Conservation (phyloP, 2,113 vertebrate species). For the Stictonetta naevosa region DNA sequence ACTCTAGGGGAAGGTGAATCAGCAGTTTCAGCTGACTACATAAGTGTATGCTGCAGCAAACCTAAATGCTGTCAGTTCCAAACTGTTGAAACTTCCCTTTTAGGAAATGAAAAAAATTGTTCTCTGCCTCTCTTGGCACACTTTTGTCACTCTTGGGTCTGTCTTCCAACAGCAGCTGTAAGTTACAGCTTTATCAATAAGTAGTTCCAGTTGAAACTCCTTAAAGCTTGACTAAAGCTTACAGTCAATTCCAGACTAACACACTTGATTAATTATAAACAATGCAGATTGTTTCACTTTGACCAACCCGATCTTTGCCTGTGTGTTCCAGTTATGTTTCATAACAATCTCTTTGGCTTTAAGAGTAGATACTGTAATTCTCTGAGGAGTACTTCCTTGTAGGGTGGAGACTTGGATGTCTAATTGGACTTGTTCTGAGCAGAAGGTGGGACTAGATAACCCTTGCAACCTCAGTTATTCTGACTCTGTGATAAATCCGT, state of each 20-base stretch:
- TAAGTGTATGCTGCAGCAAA: neutral
- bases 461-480: neutral
- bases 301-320: neutral
- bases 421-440: neutral
- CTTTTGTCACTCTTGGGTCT: neutral
- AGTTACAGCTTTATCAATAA: constrained; percentile 13
- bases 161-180: neutral
- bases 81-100: constrained; percentile 37
- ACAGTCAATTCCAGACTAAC: neutral
- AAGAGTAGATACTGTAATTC: neutral
- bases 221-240: neutral
- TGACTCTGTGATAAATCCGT: neutral
- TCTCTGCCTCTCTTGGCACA: neutral
- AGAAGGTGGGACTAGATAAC: neutral
- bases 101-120: neutral
- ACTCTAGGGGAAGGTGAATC: neutral
- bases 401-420: neutral
- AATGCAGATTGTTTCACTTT: neutral
- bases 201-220: neutral
- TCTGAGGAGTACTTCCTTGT: neutral
- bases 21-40: constrained; percentile 5
- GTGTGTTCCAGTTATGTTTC: constrained; percentile 2
- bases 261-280: constrained; percentile 24
- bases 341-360: neutral
- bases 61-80: neutral